phyloP scores from a whole-genome alignment of 2,797 vertebrate genomes.

The Syncerus caffer region DNA sequence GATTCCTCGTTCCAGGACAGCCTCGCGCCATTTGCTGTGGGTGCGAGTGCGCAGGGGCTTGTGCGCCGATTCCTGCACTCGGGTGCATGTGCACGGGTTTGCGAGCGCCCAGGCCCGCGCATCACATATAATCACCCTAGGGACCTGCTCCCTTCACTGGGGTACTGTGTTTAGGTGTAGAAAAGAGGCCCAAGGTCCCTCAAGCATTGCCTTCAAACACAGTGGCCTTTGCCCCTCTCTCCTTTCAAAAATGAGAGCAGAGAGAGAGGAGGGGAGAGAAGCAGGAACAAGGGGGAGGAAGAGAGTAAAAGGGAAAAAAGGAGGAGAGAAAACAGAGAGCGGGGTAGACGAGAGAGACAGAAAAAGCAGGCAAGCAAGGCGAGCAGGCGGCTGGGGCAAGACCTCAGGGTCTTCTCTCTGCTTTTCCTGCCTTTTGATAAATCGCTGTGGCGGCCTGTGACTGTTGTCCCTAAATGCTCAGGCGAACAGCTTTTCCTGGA shows the following conservation, averaged over 20 bases:
- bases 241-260: slow-evolving; percentile 41
- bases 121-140: slow-evolving; percentile 21
- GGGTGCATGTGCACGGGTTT: accelerated
- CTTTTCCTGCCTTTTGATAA: slow-evolving; percentile 83
- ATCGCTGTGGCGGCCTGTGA: slow-evolving; percentile 83
- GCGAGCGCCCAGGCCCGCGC: neutral
- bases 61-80: no score
- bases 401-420: slow-evolving; percentile 75
- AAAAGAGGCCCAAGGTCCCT: neutral
- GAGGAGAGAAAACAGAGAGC: slow-evolving; percentile 26
- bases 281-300: neutral
- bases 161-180: neutral
- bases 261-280: neutral
- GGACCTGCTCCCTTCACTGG: slow-evolving; percentile 3
- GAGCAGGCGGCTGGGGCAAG: slow-evolving; percentile 80
- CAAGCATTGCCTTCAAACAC: slow-evolving; percentile 31
- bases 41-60: neutral
- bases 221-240: neutral
- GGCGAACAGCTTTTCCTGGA: slow-evolving; percentile 86
- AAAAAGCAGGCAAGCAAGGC: slow-evolving; percentile 20
- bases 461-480: slow-evolving; percentile 83
- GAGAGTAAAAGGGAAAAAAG: slow-evolving; percentile 14
- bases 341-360: slow-evolving; percentile 6
- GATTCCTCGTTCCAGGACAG: neutral
- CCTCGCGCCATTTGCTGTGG: neutral